phyloP scores from a whole-genome alignment of 1,140 invertebrate species.

The Macrostomum lignano region DNA sequence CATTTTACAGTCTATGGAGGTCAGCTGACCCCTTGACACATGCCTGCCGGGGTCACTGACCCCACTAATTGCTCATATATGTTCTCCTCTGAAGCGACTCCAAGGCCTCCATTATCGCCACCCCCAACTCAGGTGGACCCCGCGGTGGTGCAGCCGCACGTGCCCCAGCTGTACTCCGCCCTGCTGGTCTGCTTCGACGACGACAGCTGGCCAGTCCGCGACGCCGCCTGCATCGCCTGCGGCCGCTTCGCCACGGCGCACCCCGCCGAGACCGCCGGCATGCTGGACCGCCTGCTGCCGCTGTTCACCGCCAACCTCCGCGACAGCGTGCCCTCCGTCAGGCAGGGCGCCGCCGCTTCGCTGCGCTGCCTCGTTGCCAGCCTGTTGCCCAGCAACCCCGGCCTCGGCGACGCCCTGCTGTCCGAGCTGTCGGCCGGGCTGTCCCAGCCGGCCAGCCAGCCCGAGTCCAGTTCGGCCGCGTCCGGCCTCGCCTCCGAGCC shows the following conservation, averaged over 20 bases:
- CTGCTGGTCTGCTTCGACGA: constrained; percentile 32
- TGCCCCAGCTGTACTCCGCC: constrained; percentile 25
- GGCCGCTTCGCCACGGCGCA: constrained; percentile 32
- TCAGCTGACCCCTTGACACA: no score
- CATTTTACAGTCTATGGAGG: no score
- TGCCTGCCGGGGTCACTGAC: no score
- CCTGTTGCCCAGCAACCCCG: no score
- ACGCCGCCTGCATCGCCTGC: constrained; percentile 35
- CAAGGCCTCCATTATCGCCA: no score
- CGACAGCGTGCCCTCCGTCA: constrained; percentile 33
- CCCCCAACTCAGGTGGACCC: no score
- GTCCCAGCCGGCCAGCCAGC: constrained; percentile 15
- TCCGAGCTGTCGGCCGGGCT: no score
- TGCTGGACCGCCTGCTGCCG: constrained; percentile 26
- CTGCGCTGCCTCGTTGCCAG: constrained; percentile 27
- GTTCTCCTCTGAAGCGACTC: no score
- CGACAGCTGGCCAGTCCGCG: constrained; percentile 35
- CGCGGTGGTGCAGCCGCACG: constrained; percentile 26
- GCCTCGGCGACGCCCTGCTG: no score
- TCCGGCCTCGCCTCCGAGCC: constrained; percentile 7
- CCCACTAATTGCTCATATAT: no score
- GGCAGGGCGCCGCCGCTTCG: constrained; percentile 32
- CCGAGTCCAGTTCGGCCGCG: neutral
- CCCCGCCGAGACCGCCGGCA: constrained; percentile 28
- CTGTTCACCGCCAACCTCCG: constrained; percentile 32